These are phyloP conservation scores for Agrochola litura DNA, from an alignment of 2,888 invertebrate species.

Conservation along the genomic window DNA sequence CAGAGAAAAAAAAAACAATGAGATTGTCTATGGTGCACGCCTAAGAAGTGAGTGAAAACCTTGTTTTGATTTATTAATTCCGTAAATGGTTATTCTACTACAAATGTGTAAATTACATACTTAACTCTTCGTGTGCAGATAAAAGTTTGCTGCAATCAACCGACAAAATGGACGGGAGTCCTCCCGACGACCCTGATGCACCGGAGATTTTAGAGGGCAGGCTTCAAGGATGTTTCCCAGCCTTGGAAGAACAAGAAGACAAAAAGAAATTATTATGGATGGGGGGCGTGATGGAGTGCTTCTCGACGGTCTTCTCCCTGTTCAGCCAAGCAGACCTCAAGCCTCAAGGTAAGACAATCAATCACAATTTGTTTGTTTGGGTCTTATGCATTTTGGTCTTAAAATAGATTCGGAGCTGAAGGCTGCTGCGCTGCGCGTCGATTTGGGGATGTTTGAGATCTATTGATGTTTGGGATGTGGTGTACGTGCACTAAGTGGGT, in stretches of 20 bases:
- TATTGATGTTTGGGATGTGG: conserved; percentile 39
- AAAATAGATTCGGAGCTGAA: conserved; percentile 63
- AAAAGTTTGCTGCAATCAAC: conserved; percentile 10
- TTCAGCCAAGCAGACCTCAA: conserved; percentile 95
- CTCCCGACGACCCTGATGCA: conserved; percentile 57
- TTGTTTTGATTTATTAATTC: conserved; percentile 41
- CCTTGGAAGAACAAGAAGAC: conserved; percentile 65
- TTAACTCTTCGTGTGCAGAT: conserved; percentile 24
- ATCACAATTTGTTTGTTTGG: conserved; percentile 33
- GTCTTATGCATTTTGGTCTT: conserved; percentile 39
- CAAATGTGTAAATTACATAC: not conserved
- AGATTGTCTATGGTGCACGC: conserved; percentile 41
- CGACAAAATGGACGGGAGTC: conserved; percentile 64
- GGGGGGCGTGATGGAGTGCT: conserved; percentile 96
- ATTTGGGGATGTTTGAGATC: conserved; percentile 42
- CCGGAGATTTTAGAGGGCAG: conserved; percentile 65
- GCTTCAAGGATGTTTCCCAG: conserved; percentile 61
- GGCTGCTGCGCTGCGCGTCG: conserved; percentile 73
- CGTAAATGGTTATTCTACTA: not conserved
- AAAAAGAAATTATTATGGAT: conserved; percentile 93
- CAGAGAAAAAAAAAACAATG: conserved; percentile 1
- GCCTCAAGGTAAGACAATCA: conserved; percentile 88
- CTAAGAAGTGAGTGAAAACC: conserved; percentile 14
- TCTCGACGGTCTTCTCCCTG: conserved; percentile 96
- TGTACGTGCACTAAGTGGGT: conserved; percentile 8